Evolutionary conservation across 2,113 vertebrate species (phyloP).

Genomic region (Rhinogobius similis): DNA sequence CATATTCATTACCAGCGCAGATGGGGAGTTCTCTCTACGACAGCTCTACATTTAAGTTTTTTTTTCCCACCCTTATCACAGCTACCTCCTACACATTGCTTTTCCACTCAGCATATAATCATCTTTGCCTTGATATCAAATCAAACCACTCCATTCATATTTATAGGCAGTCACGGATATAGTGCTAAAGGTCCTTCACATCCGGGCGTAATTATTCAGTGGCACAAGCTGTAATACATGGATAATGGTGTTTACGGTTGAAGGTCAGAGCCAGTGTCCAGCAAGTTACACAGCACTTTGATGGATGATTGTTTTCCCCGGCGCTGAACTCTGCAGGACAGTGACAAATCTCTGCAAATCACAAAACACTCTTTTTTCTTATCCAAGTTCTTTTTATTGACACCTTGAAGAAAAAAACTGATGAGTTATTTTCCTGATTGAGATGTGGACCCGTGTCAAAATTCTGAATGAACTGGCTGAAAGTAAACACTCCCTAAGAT

Average conservation of each 20-base stretch:
- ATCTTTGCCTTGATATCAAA: slow-evolving; percentile 14
- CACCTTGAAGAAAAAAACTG: slow-evolving; percentile 27
- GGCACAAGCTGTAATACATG: slow-evolving; percentile 60
- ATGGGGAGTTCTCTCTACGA: neutral
- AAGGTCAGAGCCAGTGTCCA: slow-evolving; percentile 62
- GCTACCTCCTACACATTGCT: slow-evolving; percentile 7
- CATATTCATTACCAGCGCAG: slow-evolving; percentile 17
- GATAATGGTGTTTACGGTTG: slow-evolving; percentile 63
- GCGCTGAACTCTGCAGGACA: slow-evolving; percentile 53
- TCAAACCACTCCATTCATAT: slow-evolving; percentile 41
- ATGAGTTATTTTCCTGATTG: slow-evolving; percentile 7
- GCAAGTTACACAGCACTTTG: slow-evolving; percentile 42
- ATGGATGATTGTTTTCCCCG: slow-evolving; percentile 69
- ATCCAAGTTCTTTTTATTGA: slow-evolving; percentile 40
- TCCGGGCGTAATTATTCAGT: slow-evolving; percentile 60
- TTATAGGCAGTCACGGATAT: slow-evolving; percentile 17
- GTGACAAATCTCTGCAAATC: slow-evolving; percentile 64
- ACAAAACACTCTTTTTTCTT: slow-evolving; percentile 50
- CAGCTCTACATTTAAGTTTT: slow-evolving; percentile 4
- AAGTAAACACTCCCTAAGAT: slow-evolving; percentile 4
- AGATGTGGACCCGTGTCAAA: slow-evolving; percentile 21
- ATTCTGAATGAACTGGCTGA: slow-evolving; percentile 2
- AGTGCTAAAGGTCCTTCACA: slow-evolving; percentile 32
- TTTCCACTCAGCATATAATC: slow-evolving; percentile 34
- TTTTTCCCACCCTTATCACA: slow-evolving; percentile 13